These are phyloP conservation scores for Nixonia krombeini DNA, from an alignment of 1,140 invertebrate species.

Conservation along the genomic window DNA sequence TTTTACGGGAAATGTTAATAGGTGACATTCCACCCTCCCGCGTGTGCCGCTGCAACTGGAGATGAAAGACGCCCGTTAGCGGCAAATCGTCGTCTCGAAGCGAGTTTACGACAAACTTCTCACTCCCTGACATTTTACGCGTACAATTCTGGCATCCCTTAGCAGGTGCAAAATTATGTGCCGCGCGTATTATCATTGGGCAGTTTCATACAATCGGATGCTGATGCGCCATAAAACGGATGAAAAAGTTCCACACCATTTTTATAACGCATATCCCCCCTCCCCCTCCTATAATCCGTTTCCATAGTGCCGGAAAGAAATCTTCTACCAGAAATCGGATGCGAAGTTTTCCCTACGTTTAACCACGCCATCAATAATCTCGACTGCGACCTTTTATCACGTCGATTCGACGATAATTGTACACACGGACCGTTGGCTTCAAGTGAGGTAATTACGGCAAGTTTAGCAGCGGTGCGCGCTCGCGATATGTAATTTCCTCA, in stretches of 20 bases:
- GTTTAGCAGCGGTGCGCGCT: conserved; percentile 18
- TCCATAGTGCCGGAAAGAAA: too few relatives aligned
- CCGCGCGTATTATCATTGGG: conserved; percentile 44
- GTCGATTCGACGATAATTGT: conserved; percentile 34
- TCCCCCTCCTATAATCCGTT: too few relatives aligned
- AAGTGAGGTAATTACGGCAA: conserved; percentile 19
- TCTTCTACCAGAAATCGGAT: too few relatives aligned
- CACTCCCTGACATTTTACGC: background rate
- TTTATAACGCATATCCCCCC: too few relatives aligned
- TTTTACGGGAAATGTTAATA: conserved; percentile 65
- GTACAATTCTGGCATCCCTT: conserved; percentile 20
- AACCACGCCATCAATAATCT: conserved; percentile 1
- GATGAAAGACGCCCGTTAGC: conserved; percentile 11
- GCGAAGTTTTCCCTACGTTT: too few relatives aligned
- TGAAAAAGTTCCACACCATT: too few relatives aligned
- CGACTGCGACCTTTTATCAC: too few relatives aligned
- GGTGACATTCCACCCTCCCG: conserved; percentile 60
- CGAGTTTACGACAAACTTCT: conserved; percentile 37
- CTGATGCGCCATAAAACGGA: too few relatives aligned
- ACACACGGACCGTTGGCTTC: too few relatives aligned
- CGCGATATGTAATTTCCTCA: conserved; percentile 25
- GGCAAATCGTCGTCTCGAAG: conserved; percentile 42
- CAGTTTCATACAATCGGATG: too few relatives aligned
- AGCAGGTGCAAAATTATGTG: conserved; percentile 25
- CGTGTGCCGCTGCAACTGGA: background rate